A percentile compares a stretch with the other conserved stretches of the same genome.
phyloP scores from a whole-genome alignment of 2,113 vertebrate genomes.

The Tyto alba region DNA sequence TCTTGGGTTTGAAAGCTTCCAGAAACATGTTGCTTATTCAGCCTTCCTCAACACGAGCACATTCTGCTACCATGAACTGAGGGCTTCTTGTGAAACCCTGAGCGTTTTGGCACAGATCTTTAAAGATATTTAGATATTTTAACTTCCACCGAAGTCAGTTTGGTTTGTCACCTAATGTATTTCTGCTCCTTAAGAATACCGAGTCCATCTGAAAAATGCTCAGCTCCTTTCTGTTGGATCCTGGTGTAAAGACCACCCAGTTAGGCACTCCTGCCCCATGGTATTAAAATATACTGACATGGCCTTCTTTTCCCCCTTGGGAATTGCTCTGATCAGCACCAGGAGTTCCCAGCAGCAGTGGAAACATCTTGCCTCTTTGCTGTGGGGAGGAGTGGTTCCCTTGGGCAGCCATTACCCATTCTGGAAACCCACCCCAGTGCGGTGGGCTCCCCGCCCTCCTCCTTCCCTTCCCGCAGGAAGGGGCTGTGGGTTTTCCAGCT shows the following conservation, averaged over 20 bases:
- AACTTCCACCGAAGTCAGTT: neutral
- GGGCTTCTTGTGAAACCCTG: neutral
- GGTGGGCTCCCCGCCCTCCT: neutral
- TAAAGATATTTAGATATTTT: neutral
- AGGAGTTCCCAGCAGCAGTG: neutral
- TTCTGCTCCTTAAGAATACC: neutral
- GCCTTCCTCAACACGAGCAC: neutral
- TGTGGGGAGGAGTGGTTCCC: neutral
- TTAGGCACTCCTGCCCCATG: neutral
- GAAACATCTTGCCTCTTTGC: neutral
- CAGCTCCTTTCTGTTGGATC: neutral
- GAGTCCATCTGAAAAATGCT: neutral
- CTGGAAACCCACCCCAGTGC: neutral
- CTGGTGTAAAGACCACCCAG: neutral
- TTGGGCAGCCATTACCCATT: neutral
- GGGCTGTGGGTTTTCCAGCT: conserved; percentile 12
- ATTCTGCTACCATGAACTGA: neutral
- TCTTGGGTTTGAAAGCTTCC: neutral
- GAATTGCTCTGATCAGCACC: neutral
- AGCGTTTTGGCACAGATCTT: neutral
- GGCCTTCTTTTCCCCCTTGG: neutral
- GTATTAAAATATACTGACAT: neutral
- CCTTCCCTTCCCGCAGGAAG: conserved; percentile 13
- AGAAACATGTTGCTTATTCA: neutral
- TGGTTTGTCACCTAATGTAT: neutral